Evolutionary conservation across 2,888 invertebrate species (phyloP).

Genomic region (Brenthis ino): DNA sequence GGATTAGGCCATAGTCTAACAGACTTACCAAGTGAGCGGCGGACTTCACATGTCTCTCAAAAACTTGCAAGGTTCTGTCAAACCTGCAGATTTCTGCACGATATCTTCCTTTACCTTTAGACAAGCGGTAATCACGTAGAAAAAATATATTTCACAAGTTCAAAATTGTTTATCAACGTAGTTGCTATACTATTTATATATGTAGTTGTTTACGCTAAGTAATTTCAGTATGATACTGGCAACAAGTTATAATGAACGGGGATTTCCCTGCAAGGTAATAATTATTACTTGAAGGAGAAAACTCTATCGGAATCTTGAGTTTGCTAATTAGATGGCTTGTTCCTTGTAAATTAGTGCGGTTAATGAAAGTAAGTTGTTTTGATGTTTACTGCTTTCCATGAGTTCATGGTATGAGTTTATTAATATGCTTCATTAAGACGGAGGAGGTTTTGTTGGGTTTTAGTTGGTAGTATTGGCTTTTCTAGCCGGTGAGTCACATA

Average conservation of each 20-base stretch:
- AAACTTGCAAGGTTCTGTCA: too few species aligned
- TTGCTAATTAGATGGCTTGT: conserved; percentile 32
- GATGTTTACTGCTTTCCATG: not conserved
- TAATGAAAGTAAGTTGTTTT: not conserved
- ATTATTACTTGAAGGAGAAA: conserved; percentile 34
- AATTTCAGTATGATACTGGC: conserved; percentile 14
- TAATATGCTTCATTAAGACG: too few species aligned
- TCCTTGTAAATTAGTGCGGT: conserved; percentile 23
- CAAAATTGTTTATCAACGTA: not conserved
- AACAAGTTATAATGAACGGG: conserved; percentile 35
- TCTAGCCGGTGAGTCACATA: too few species aligned
- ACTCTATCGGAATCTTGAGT: conserved; percentile 32
- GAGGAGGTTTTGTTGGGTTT: too few species aligned
- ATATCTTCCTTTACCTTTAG: too few species aligned
- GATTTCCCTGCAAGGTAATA: conserved; percentile 33
- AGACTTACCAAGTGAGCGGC: too few species aligned
- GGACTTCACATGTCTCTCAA: too few species aligned
- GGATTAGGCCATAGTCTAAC: too few species aligned
- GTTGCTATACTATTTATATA: not conserved
- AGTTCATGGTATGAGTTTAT: not conserved
- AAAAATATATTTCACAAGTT: too few species aligned
- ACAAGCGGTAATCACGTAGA: too few species aligned
- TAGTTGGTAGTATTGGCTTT: too few species aligned
- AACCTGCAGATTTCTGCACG: too few species aligned
- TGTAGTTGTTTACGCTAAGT: not conserved